Evolutionary conservation across 2,888 invertebrate genomes (phyloP).

Genomic region (Agrotis ipsilon): DNA sequence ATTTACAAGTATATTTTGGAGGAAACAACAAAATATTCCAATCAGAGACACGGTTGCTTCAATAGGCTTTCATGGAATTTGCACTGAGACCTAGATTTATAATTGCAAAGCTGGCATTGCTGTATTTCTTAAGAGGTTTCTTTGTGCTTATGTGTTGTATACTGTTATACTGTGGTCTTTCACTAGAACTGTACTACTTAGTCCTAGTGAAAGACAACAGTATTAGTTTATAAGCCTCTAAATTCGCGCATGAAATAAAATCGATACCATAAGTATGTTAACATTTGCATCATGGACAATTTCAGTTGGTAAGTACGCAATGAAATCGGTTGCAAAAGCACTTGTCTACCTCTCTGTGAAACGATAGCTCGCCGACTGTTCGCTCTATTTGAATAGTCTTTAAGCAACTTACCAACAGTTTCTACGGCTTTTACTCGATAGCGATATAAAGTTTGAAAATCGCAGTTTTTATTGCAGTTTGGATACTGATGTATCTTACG

Average conservation of each 20-base stretch:
- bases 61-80: slow-evolving; percentile 52
- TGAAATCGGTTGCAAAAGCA: slow-evolving; percentile 58
- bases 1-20: slow-evolving; percentile 7
- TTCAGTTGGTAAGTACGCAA: slow-evolving; percentile 47
- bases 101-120: slow-evolving; percentile 27
- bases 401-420: slow-evolving; percentile 68
- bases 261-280: slow-evolving; percentile 24
- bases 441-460: slow-evolving; percentile 70
- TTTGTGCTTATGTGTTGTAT: no score
- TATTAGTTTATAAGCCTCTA: neutral
- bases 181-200: no score
- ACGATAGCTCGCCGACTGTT: slow-evolving; percentile 49
- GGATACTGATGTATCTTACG: slow-evolving; percentile 61
- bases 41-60: slow-evolving; percentile 41
- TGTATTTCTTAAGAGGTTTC: slow-evolving; percentile 7
- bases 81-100: slow-evolving; percentile 34
- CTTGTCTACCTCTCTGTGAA: slow-evolving; percentile 50
- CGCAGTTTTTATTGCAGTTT: slow-evolving; percentile 71
- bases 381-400: slow-evolving; percentile 65
- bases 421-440: slow-evolving; percentile 56
- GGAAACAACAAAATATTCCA: slow-evolving; percentile 44
- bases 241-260: neutral
- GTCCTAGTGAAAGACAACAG: neutral
- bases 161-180: no score
- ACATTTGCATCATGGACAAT: slow-evolving; percentile 48